phyloP scores from a whole-genome alignment of 2,888 invertebrate species.

The Silvanus unidentatus region DNA sequence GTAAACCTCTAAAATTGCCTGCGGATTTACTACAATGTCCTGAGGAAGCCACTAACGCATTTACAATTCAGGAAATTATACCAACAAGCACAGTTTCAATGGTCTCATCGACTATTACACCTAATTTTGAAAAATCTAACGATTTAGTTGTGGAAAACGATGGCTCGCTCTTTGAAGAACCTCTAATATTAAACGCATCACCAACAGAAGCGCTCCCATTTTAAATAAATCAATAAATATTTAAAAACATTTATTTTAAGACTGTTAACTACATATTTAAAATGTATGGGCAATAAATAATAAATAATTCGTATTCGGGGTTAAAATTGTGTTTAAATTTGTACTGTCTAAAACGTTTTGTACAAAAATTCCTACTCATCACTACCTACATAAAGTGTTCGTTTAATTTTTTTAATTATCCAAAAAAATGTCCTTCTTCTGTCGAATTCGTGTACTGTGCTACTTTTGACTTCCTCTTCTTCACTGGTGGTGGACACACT shows the following conservation, averaged over 20 bases:
- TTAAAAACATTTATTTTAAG: too few species aligned
- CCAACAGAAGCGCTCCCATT: constrained; percentile 8
- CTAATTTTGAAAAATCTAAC: background rate
- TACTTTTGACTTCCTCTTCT: constrained; percentile 29
- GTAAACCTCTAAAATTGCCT: constrained; percentile 40
- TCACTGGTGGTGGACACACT: constrained; percentile 32
- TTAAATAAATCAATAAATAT: too few species aligned
- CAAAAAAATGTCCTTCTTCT: constrained; percentile 22
- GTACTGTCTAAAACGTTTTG: too few species aligned
- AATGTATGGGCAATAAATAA: too few species aligned
- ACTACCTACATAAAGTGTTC: too few species aligned
- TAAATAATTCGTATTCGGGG: too few species aligned
- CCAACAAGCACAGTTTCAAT: constrained; percentile 20
- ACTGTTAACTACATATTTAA: too few species aligned
- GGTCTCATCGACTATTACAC: background rate
- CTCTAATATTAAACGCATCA: too few species aligned
- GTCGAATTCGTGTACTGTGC: constrained; percentile 16
- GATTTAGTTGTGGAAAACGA: background rate
- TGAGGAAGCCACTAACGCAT: constrained; percentile 8
- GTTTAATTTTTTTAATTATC: constrained; percentile 4
- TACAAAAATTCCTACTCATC: too few species aligned
- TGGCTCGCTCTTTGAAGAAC: too few species aligned
- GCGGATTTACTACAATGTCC: constrained; percentile 31
- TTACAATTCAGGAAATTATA: constrained; percentile 20
- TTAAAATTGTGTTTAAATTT: too few species aligned